A percentile compares a stretch with the other conserved stretches of the same genome.
Evolutionary conservation across 2,888 invertebrate genomes (phyloP).

Genomic region (Syrista parreyssii): DNA sequence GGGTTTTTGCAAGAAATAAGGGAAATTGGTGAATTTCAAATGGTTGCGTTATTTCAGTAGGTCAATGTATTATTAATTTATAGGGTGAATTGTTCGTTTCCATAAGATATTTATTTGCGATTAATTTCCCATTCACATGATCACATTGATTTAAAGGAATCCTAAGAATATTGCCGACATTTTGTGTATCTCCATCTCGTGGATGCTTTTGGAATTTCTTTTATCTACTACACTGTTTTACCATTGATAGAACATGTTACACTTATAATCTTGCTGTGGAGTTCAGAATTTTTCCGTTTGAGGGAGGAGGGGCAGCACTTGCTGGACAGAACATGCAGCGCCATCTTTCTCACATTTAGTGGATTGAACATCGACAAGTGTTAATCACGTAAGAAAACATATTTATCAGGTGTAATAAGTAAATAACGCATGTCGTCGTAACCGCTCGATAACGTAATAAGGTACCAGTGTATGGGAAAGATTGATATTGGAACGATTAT

Average conservation of each 20-base stretch:
- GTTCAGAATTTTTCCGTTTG: neutral
- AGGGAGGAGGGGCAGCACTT: neutral
- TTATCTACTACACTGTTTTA: neutral
- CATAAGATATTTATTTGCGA: neutral
- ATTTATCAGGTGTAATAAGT: neutral
- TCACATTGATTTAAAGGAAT: neutral
- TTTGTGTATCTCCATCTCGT: neutral
- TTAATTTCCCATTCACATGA: neutral
- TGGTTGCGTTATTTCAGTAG: neutral
- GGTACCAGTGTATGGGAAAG: neutral
- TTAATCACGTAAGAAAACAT: neutral
- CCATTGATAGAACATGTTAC: neutral
- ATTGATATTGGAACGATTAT: slow-evolving; percentile 42
- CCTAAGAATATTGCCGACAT: neutral
- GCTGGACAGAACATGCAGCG: neutral
- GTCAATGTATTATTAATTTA: neutral
- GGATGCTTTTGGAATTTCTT: neutral
- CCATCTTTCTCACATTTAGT: neutral
- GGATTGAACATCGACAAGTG: neutral
- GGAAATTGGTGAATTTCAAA: neutral
- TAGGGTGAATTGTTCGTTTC: neutral
- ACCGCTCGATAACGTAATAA: neutral
- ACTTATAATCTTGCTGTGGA: neutral
- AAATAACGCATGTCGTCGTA: neutral
- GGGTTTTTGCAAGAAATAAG: neutral